A percentile compares a stretch with the other conserved stretches of the same genome.
phyloP scores from a whole-genome alignment of 2,113 vertebrate species.

The Dipodomys stephensi region DNA sequence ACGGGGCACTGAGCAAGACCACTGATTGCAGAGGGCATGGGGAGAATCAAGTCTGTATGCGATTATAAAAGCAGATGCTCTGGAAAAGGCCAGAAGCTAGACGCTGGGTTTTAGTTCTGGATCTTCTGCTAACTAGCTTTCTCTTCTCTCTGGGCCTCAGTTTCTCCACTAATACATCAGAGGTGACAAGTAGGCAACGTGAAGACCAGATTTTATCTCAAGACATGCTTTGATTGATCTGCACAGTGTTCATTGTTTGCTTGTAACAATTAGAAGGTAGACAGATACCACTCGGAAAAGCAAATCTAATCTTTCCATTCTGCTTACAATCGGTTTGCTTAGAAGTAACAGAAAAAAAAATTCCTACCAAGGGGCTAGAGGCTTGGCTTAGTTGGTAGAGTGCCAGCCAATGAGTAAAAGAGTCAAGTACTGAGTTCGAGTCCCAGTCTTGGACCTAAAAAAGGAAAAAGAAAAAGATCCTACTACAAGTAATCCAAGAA shows the following conservation, averaged over 20 bases:
- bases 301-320: background rate
- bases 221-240: background rate
- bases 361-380: no score
- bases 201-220: background rate
- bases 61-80: background rate
- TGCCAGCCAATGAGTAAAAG: no score
- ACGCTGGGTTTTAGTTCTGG: background rate
- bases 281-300: background rate
- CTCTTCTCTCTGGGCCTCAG: background rate
- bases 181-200: background rate
- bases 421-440: no score
- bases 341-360: background rate
- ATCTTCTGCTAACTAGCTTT: accelerated
- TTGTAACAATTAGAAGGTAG: background rate
- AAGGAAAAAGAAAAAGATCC: background rate
- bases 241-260: background rate
- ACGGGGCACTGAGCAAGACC: background rate
- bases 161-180: background rate
- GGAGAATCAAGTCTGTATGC: background rate
- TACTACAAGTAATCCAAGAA: background rate
- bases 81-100: background rate
- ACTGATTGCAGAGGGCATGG: background rate
- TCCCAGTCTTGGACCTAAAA: no score
- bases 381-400: no score
- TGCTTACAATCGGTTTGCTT: background rate